Evolutionary conservation across 2,888 invertebrate species (phyloP).

Genomic region (Pachycephus smyrnensis): DNA sequence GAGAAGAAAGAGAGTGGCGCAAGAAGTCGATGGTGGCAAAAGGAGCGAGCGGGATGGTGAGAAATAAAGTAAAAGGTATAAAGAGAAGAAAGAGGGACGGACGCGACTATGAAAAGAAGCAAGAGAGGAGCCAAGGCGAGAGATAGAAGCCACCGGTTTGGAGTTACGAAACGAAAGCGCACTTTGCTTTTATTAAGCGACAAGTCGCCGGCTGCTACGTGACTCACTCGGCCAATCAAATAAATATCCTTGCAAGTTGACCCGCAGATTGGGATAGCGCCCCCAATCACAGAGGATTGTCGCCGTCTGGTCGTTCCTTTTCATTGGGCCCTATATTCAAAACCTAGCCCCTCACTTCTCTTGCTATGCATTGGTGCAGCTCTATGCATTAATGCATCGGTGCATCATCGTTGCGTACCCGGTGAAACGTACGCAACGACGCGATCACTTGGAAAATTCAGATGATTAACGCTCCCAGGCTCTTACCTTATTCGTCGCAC

Average conservation of each 20-base stretch:
- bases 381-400: too few relatives aligned
- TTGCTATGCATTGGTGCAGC: background rate
- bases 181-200: conserved; percentile 5
- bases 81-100: background rate
- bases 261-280: conserved; percentile 21
- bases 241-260: conserved; percentile 28
- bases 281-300: background rate
- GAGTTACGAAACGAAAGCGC: conserved; percentile 6
- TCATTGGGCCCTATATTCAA: background rate
- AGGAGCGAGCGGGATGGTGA: background rate
- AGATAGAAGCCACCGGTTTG: conserved; percentile 4
- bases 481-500: background rate
- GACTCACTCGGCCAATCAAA: conserved; percentile 12
- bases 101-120: background rate
- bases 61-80: background rate
- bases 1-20: background rate
- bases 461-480: background rate
- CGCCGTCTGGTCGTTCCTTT: conserved; percentile 5
- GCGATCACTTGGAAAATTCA: background rate
- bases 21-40: background rate
- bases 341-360: background rate
- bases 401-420: background rate
- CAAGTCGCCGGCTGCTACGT: conserved; percentile 6
- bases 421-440: background rate
- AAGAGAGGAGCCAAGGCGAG: background rate